Evolutionary conservation across 2,113 vertebrate species (phyloP).

Genomic region (Muntiacus reevesi): DNA sequence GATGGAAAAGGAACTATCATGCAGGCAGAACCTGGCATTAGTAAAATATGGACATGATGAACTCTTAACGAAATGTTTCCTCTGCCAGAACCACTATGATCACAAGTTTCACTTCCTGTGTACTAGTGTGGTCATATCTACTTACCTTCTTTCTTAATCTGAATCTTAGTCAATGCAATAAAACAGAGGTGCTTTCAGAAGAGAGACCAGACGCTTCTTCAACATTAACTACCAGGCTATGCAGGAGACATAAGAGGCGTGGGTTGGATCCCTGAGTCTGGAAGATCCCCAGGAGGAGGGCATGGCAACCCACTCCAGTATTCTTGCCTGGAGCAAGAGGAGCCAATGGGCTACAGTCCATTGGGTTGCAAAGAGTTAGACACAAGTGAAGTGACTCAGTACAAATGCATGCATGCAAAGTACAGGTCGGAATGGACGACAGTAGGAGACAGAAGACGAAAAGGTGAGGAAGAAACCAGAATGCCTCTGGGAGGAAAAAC

Average conservation of each 20-base stretch:
- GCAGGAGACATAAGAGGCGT: not conserved
- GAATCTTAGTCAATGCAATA: not conserved
- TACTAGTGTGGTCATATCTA: not conserved
- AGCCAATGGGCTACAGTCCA: not conserved
- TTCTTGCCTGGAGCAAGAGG: not conserved
- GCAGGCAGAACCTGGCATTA: not conserved
- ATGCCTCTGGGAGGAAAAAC: not conserved
- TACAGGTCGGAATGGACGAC: fast-evolving
- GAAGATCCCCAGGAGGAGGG: not conserved
- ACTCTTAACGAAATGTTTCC: not conserved
- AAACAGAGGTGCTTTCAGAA: not conserved
- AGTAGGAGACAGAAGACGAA: not conserved
- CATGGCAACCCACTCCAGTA: not conserved
- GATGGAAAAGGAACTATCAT: not conserved
- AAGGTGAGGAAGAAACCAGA: not conserved
- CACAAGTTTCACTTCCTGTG: not conserved
- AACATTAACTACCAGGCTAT: not conserved
- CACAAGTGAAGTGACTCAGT: not conserved
- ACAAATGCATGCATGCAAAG: not conserved
- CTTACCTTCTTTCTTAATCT: conserved; percentile 9
- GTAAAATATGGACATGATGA: not conserved
- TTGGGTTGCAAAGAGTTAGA: not conserved
- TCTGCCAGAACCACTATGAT: not conserved
- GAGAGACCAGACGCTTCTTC: not conserved
- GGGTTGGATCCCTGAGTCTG: not conserved